A percentile compares a stretch with the other conserved stretches of the same genome.
These are phyloP conservation scores for Eustalomyia histrio DNA, from an alignment of 2,888 invertebrate species.

Conservation along the genomic window DNA sequence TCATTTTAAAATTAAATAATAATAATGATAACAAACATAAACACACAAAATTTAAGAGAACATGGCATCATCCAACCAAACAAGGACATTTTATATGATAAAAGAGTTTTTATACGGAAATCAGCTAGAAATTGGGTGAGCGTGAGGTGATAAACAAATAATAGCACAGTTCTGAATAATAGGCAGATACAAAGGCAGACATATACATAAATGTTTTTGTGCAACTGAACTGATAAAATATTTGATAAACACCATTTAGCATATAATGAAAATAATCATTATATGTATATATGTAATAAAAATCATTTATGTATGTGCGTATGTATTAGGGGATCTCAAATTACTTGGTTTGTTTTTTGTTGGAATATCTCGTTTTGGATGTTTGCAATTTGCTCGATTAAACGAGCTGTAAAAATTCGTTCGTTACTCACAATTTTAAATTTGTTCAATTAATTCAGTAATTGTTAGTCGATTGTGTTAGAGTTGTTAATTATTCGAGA, in stretches of 20 bases:
- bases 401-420: too few species aligned
- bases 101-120: constrained; percentile 20
- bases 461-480: too few species aligned
- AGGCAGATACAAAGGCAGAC: background rate
- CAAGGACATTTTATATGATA: constrained; percentile 31
- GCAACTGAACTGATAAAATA: constrained; percentile 61
- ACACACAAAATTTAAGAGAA: background rate
- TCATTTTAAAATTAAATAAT: background rate
- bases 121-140: background rate
- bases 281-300: constrained; percentile 21
- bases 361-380: too few species aligned
- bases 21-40: background rate
- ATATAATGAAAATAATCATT: constrained; percentile 58
- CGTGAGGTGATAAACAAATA: constrained; percentile 33
- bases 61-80: constrained; percentile 13
- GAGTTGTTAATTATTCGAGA: too few species aligned
- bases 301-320: too few species aligned
- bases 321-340: too few species aligned
- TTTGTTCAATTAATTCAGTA: too few species aligned
- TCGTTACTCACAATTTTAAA: too few species aligned
- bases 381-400: too few species aligned
- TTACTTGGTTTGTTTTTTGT: too few species aligned
- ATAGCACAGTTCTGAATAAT: constrained; percentile 1
- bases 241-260: constrained; percentile 61
- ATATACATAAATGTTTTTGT: constrained; percentile 38